phyloP scores from a whole-genome alignment of 92 coral and sea anemone genomes.

The Blastomussa wellsi region DNA sequence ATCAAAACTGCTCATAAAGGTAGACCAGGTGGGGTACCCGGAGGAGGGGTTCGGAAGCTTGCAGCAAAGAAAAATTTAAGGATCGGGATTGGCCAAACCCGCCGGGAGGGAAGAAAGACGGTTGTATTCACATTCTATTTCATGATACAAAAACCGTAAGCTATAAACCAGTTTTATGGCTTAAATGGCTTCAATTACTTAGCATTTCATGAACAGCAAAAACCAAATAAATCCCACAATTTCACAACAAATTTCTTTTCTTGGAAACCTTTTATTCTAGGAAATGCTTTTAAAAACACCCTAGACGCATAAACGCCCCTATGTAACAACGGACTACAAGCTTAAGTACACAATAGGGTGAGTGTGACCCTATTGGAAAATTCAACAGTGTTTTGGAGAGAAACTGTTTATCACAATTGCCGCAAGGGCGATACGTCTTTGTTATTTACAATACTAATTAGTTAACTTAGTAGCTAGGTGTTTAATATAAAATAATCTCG shows the following conservation, averaged over 20 bases:
- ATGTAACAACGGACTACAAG: not conserved
- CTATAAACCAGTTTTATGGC: too few species aligned
- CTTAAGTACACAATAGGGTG: not conserved
- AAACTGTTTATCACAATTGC: conserved; percentile 5
- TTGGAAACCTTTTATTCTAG: conserved; percentile 78
- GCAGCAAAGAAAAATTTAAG: too few species aligned
- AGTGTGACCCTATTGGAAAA: not conserved
- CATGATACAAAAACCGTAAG: too few species aligned
- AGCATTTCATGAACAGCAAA: too few species aligned
- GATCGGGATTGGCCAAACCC: too few species aligned
- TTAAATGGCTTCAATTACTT: too few species aligned
- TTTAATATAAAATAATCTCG: conserved; percentile 39
- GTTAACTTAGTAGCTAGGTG: conserved; percentile 5
- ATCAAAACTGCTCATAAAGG: too few species aligned
- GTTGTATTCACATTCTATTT: too few species aligned
- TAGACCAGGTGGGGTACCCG: too few species aligned
- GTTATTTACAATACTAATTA: conserved; percentile 44
- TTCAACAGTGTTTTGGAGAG: conserved; percentile 3
- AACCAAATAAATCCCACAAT: not conserved
- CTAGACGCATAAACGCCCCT: conserved; percentile 22
- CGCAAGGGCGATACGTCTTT: conserved; percentile 41
- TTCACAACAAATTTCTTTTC: conserved; percentile 28
- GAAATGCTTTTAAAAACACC: conserved; percentile 60
- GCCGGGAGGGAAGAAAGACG: too few species aligned
- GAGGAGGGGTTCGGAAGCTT: too few species aligned